Base-by-base conservation (phyloP, 2,888 invertebrate genomes). In the Pachydiplax longipennis region DNA sequence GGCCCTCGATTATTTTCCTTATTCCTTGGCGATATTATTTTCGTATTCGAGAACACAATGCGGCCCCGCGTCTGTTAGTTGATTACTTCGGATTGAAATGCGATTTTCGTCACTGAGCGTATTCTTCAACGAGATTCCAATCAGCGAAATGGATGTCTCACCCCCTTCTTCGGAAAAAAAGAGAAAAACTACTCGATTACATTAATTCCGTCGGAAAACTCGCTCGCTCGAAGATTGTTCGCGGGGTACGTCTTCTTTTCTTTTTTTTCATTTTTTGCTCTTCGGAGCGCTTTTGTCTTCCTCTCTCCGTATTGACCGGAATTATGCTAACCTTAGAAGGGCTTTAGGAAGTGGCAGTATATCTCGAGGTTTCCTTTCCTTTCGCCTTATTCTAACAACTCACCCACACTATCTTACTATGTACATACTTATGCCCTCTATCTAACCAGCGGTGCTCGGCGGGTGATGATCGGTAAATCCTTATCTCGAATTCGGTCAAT, bases 111-210 rank as follows among this genome's bases (percentile, higher is more conserved):
- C 73, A 13, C 25, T 22, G 73, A 12, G 73, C 13, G 25, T 73
- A 25, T 25, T 25, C 13, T 31, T 73, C 22, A 8, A 73, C n/a
- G 37, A 65, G 58, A 61, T 61, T 87, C 61, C 61, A 87, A 87
- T 87, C 87, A 87, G 37, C 61, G n/a, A 87, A 83, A 87, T 87
- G 87, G 87, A 87, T 65, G 53, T 53, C 53, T 53, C 53, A 18
- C 53, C 53, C 73, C 25, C 0, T 73, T 31, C 73, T 73, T 31
- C 65, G 53, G 37, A 61, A 18, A 61, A 61, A 53, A 40, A 31
- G 83, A 58, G 58, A 31, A 61, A 37, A 87, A 31, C 37, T 61
- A 22, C 37, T 87, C 61, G 87, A 87, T 87, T 61, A 61, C 58
- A 61, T 87, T 87, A 58, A 87, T 87, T 61, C 13, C 65, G 61